Evolutionary conservation across 2,797 vertebrate genomes (phyloP).

Genomic region (Acestrorhynchus altus): DNA sequence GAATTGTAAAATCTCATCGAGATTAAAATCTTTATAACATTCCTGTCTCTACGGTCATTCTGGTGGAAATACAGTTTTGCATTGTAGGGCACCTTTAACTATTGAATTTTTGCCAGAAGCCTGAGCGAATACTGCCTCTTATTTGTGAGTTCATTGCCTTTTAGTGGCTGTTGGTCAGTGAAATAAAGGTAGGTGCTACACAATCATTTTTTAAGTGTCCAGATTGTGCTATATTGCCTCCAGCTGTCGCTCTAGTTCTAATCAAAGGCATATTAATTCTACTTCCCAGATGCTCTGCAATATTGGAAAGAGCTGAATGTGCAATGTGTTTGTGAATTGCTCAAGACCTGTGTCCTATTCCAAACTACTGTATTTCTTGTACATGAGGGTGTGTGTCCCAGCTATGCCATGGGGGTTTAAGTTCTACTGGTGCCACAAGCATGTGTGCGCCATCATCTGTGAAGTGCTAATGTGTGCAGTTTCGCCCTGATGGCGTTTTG

Average conservation of each 20-base stretch:
- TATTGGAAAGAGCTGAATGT: not conserved
- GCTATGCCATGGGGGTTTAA: slow-evolving; percentile 55
- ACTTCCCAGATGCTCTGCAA: not conserved
- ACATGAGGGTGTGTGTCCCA: slow-evolving; percentile 57
- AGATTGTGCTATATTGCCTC: not conserved
- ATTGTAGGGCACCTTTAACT: too few relatives aligned
- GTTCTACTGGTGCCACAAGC: slow-evolving; percentile 64
- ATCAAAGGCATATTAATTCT: slow-evolving; percentile 5
- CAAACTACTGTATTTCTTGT: slow-evolving; percentile 37
- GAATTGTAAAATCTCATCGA: too few relatives aligned
- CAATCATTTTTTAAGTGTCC: not conserved
- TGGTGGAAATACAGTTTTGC: too few relatives aligned
- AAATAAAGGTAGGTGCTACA: not conserved
- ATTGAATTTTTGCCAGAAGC: not conserved
- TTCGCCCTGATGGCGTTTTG: slow-evolving; percentile 72
- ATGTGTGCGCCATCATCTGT: slow-evolving; percentile 70
- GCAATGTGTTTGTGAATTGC: not conserved
- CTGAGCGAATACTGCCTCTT: not conserved
- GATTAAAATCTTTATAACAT: too few relatives aligned
- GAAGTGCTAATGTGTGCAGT: slow-evolving; percentile 82
- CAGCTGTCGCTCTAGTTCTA: slow-evolving; percentile 12
- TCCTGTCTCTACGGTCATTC: too few relatives aligned
- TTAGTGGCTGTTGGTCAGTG: not conserved
- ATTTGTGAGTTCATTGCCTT: not conserved
- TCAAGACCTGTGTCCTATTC: slow-evolving; percentile 13